Evolutionary conservation across 2,888 invertebrate species (phyloP), one percentile per base, ranked within the genome.

Genomic region (Andrena hattorfiana): DNA sequence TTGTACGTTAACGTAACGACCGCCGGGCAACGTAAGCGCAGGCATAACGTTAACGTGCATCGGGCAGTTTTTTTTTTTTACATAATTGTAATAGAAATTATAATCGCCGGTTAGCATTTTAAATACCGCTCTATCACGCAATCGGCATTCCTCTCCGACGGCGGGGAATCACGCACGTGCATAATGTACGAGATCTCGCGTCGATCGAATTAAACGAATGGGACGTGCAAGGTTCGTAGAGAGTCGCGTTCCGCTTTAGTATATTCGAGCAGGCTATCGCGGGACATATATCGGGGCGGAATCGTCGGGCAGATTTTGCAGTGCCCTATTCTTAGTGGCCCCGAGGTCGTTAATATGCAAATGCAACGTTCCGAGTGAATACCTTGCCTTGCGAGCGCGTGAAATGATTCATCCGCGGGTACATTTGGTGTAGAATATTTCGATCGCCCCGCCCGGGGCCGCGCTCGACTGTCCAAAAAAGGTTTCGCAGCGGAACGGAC

Each of bases 321-420:
- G 56, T 59, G 74, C 49, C 30, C 79, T 81, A 83, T 87, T 85
- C 83, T 86, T 83, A 77, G 71, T 64, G 54, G 51, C 67, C 77
- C 67, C 77, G 70, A 76, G 79, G 66, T 66, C 68, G 72, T 87
- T 87, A 84, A 85, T 87, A 87, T 87, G 87, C 76, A 87, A 87
- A 87, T 85, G 66, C 81, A 59, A 10, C 63, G 77, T 82, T 76
- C 64, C 67, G 51, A 35, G 66, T 60, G 81, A 84, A 74, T 69
- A 70, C 80, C 84, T 81, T 78, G 74, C 82, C 76, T 76, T 64
- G 82, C 64, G 32, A 56, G 68, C 67, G 72, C 54, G 77, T 30
- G 32, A 76, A 77, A 28, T 81, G 87, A 87, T 84, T 87, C 87
- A 84, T 80, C 73, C 75, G 63, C 16, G 68, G 32, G 35, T 60